A percentile compares a stretch with the other conserved stretches of the same genome.
These are phyloP conservation scores for Gadopsis bispinosus DNA, from an alignment of 2,797 vertebrate species.

Conservation along the genomic window DNA sequence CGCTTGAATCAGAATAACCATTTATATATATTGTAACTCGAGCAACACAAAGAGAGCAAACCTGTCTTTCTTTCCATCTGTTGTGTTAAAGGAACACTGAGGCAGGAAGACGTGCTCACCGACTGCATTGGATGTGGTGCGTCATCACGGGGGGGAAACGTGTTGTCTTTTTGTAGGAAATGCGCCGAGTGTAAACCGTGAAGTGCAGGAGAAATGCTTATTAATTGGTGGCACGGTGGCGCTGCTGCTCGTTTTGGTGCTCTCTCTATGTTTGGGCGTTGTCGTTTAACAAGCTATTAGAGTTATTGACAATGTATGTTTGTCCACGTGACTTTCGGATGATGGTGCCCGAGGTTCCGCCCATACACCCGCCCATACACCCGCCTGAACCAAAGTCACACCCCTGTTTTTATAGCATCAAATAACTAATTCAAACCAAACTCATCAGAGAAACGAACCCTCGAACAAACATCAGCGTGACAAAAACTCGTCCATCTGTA, in stretches of 20 bases:
- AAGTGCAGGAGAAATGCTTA: background rate
- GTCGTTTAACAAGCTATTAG: too few species aligned
- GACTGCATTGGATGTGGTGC: background rate
- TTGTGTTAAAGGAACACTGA: background rate
- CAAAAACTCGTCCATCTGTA: too few species aligned
- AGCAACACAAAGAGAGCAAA: background rate
- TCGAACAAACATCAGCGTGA: too few species aligned
- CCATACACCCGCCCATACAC: too few species aligned
- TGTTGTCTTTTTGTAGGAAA: background rate
- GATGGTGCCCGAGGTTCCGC: too few species aligned
- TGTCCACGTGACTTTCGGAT: too few species aligned
- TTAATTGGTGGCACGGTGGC: conserved; percentile 29
- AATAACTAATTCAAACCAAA: too few species aligned
- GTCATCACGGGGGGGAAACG: background rate
- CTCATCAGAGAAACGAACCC: too few species aligned
- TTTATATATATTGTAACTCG: background rate
- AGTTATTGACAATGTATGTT: too few species aligned
- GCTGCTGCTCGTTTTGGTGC: background rate
- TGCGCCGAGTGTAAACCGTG: conserved; percentile 6
- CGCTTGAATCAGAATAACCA: background rate
- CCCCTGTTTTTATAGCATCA: too few species aligned
- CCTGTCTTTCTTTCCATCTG: background rate
- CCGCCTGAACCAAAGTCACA: too few species aligned
- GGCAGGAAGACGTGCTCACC: too few species aligned
- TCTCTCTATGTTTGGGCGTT: background rate